Conservation (phyloP, 2,113 vertebrate genomes). For the Dipodomys stephensi region DNA sequence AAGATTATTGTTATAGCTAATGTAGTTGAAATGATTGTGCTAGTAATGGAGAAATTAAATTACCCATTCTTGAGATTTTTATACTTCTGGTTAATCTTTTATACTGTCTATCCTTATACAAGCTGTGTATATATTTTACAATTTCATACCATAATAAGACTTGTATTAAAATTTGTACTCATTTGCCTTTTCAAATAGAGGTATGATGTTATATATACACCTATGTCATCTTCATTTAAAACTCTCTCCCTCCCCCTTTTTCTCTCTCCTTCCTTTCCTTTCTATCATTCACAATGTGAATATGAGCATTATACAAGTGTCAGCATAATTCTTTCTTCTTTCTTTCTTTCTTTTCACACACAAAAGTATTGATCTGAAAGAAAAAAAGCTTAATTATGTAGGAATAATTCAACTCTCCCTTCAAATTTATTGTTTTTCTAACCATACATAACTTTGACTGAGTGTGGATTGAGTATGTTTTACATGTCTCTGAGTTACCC, state of each 20-base stretch:
- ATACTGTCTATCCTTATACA: not conserved
- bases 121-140: not conserved
- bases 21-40: not conserved
- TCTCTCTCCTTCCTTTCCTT: too few relatives aligned
- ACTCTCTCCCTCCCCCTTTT: too few relatives aligned
- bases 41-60: not conserved
- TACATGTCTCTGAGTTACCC: not conserved
- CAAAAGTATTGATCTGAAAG: not conserved
- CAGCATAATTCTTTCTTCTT: too few relatives aligned
- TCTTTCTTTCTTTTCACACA: not conserved
- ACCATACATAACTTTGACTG: not conserved
- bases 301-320: too few relatives aligned
- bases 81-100: not conserved
- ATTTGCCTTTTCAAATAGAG: not conserved
- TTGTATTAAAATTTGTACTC: not conserved
- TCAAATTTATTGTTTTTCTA: not conserved
- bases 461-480: not conserved
- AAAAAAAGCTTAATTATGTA: slow-evolving; percentile 3
- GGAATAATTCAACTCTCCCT: not conserved
- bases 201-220: not conserved
- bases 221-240: not conserved
- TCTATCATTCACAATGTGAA: too few relatives aligned
- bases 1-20: not conserved
- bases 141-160: not conserved
- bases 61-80: not conserved